Percentiles rank a stretch among this genome's conserved stretches.
Evolutionary conservation across 2,888 invertebrate genomes (phyloP).

Genomic region (Diplazon laetatorius): DNA sequence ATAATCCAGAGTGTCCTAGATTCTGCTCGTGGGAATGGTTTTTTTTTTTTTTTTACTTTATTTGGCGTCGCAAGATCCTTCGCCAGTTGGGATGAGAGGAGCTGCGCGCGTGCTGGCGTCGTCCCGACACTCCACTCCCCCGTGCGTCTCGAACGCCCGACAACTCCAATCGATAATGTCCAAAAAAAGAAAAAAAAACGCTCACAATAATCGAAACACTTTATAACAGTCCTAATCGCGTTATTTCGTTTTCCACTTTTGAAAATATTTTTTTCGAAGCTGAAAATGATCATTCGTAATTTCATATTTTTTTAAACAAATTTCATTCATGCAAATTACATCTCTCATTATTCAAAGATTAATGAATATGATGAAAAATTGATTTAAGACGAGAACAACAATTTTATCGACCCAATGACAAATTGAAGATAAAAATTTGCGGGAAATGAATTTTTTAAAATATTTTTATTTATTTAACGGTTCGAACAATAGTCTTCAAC

Average conservation of each 20-base stretch:
- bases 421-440: not conserved
- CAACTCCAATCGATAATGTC: slow-evolving; percentile 54
- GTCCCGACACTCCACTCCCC: slow-evolving; percentile 7
- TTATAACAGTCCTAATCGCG: not conserved
- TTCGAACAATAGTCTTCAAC: no score
- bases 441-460: no score
- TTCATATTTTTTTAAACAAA: no score
- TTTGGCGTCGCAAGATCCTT: slow-evolving; percentile 33
- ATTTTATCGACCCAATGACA: not conserved
- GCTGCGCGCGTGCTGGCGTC: slow-evolving; percentile 35
- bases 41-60: slow-evolving; percentile 19
- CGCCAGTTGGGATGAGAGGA: slow-evolving; percentile 25
- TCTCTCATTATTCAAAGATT: no score
- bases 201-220: not conserved
- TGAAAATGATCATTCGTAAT: no score
- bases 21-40: slow-evolving; percentile 39
- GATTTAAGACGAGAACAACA: no score
- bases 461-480: no score
- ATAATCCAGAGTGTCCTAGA: slow-evolving; percentile 48
- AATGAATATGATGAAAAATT: no score
- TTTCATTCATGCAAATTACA: no score
- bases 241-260: not conserved
- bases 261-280: no score
- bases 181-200: no score
- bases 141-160: not conserved